Base-by-base conservation (phyloP, 2,113 vertebrate species). In the Epinephelus cyanopodus region DNA sequence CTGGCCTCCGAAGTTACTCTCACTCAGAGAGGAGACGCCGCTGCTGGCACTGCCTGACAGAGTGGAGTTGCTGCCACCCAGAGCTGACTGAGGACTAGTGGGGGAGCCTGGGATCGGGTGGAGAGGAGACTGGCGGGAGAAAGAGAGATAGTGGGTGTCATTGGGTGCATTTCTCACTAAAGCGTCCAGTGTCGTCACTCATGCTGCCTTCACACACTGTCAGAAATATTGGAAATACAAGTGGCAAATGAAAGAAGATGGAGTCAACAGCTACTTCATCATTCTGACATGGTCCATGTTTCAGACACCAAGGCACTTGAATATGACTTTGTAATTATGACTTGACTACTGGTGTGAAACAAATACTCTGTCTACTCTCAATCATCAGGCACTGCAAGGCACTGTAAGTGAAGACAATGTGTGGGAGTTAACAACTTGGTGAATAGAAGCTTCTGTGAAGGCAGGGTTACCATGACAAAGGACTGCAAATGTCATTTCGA, bases 31-130 rank as follows among this genome's bases (percentile, higher is more conserved):
- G 53, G 98, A 99, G 39, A 99, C 97, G 0, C 98, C 98, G 0
- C 98, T 99, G 95, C 98, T 99, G 93, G 98, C 97, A 5, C 98
- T 99, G 94, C 97, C 98, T 0, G 98, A 99, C 85, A 99, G 94
- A 3, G 98, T 98, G 63, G 97, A 98, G 94, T 98, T 98, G 90
- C 98, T 99, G 89, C 98, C 97, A 23, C 98, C 97, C 84, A 99
- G 87, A 68, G 97, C 97, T 18, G 97, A 98, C 93, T 98, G 97
- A 0, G 97, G 97, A 90, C 97, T 98, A 86, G 98, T 98, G 75
- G 98, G 98, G 6, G 97, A 98, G 77, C 97, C 98, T 29, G 97
- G 97, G 84, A 98, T 98, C 4, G 98, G 97, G 78, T 98, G 97
- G 74, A 98, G 97, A 67, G 98, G 97, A 77, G 97, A 98, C 98